phyloP scores from a whole-genome alignment of 2,113 vertebrate species.

The Anthoscopus minutus region DNA sequence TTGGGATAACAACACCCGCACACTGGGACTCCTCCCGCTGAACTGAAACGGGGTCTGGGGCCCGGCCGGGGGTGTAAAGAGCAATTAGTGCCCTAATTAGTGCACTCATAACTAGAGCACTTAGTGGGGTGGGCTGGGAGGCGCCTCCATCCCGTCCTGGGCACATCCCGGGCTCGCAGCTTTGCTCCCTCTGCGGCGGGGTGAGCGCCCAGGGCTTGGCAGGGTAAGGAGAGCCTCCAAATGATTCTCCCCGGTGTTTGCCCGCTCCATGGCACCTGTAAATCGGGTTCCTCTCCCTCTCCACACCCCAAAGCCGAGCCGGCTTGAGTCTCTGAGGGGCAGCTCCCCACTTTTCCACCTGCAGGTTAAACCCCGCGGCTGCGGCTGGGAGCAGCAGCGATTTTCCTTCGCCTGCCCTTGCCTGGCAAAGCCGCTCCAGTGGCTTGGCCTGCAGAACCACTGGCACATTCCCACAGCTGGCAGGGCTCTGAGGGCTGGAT shows the following conservation, averaged over 20 bases:
- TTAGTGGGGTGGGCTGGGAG: background rate
- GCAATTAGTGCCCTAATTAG: background rate
- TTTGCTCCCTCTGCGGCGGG: background rate
- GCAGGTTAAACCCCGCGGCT: background rate
- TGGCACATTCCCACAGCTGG: background rate
- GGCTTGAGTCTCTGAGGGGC: background rate
- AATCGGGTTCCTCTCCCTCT: background rate
- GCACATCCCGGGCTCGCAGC: background rate
- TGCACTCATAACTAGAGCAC: background rate
- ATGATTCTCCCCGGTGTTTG: background rate
- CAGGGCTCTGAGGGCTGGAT: accelerated
- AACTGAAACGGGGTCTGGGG: background rate
- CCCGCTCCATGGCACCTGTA: background rate
- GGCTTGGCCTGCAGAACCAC: background rate
- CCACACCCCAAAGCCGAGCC: background rate
- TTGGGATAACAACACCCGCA: background rate
- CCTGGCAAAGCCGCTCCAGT: background rate
- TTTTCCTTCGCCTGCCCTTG: background rate
- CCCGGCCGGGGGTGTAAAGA: background rate
- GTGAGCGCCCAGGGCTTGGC: no score
- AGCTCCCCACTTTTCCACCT: background rate
- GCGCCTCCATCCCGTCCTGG: background rate
- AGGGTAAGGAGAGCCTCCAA: background rate
- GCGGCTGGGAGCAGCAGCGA: accelerated
- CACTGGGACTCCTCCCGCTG: background rate